A percentile compares a stretch with the other conserved stretches of the same genome.
phyloP scores from a whole-genome alignment of 1,140 invertebrate genomes.

The Rhagoletis zephyria region DNA sequence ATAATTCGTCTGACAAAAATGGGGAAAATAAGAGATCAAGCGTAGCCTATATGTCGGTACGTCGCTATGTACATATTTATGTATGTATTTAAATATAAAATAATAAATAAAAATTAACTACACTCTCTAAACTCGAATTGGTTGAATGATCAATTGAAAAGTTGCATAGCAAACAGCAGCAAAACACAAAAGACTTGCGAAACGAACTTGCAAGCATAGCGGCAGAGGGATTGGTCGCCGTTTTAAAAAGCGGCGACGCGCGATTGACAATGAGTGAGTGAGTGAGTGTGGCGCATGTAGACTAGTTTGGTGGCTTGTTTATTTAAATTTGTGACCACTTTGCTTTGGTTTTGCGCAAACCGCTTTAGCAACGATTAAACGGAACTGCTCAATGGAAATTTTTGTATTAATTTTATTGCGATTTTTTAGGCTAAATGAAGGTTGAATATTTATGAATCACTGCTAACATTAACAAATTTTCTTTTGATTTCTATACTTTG shows the following conservation, averaged over 20 bases:
- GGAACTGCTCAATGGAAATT: not conserved
- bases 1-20: not conserved
- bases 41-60: no score
- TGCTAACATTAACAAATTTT: not conserved
- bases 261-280: not conserved
- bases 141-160: not conserved
- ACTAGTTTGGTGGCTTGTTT: conserved; percentile 40
- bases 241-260: not conserved
- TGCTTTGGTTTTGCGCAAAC: not conserved
- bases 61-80: no score
- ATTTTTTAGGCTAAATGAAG: not conserved
- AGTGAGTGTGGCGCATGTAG: not conserved
- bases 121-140: not conserved
- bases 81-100: no score
- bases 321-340: conserved; percentile 24
- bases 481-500: not conserved
- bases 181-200: conserved; percentile 16
- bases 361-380: not conserved
- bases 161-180: not conserved
- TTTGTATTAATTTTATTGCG: not conserved
- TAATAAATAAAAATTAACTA: not conserved
- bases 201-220: not conserved
- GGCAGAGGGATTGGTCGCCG: not conserved
- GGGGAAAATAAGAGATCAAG: not conserved
- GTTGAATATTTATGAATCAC: not conserved